Conservation (phyloP, 2,888 invertebrate genomes). For the Mimumesa dahlbomi region DNA sequence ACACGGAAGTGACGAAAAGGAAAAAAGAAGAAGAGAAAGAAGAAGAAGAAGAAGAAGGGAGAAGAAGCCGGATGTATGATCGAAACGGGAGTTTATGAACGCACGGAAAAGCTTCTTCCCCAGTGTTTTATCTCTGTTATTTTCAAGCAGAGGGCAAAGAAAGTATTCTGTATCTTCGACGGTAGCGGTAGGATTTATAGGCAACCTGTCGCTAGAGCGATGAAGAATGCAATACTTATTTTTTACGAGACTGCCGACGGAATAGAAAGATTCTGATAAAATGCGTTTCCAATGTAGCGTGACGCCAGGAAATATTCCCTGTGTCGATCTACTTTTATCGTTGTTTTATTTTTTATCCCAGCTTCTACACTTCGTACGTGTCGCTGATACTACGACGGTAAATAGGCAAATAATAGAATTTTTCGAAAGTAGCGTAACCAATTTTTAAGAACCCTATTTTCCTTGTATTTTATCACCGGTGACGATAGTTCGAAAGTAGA, state of each 20-base stretch:
- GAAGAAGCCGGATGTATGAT: constrained; percentile 1
- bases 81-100: neutral
- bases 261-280: constrained; percentile 13
- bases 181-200: constrained; percentile 29
- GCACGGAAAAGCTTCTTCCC: neutral
- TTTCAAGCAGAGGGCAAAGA: constrained; percentile 5
- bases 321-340: too few species aligned
- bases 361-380: too few species aligned
- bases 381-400: too few species aligned
- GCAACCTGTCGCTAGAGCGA: constrained; percentile 40
- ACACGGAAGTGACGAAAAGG: neutral
- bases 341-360: too few species aligned
- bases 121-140: constrained; percentile 9
- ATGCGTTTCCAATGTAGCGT: constrained; percentile 1
- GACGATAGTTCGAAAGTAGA: too few species aligned
- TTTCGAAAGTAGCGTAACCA: too few species aligned
- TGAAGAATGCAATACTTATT: constrained; percentile 30
- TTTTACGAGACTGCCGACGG: constrained; percentile 11
- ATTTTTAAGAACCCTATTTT: too few species aligned
- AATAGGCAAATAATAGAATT: too few species aligned
- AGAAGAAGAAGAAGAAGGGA: too few species aligned
- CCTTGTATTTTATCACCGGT: too few species aligned
- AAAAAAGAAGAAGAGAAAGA: too few species aligned
- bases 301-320: too few species aligned
- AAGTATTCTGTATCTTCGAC: constrained; percentile 18